A percentile compares a stretch with the other conserved stretches of the same genome.
phyloP scores from a whole-genome alignment of 2,888 invertebrate species.

The Nysson spinosus region DNA sequence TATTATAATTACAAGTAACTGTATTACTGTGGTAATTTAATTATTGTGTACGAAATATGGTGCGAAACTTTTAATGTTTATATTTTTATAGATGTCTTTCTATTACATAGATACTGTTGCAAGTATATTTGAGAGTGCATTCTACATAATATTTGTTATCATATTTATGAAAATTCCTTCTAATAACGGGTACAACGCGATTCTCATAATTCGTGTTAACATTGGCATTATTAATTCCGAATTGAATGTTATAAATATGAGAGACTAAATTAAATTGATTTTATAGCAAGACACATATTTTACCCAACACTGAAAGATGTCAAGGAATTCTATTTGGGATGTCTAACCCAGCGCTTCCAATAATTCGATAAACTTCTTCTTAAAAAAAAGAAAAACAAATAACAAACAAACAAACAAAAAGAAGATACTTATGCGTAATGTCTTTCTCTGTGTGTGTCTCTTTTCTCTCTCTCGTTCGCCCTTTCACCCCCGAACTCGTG shows the following conservation, averaged over 20 bases:
- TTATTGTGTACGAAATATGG: too few species aligned
- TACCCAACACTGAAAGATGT: slow-evolving; percentile 36
- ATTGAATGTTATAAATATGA: too few species aligned
- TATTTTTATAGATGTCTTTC: slow-evolving; percentile 2
- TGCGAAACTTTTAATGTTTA: neutral
- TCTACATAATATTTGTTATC: too few species aligned
- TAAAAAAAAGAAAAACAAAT: neutral
- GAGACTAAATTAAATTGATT: too few species aligned
- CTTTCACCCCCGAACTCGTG: slow-evolving; percentile 74
- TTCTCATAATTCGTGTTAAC: too few species aligned
- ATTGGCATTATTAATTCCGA: too few species aligned
- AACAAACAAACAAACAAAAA: neutral
- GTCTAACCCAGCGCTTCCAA: slow-evolving; percentile 43
- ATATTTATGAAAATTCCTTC: too few species aligned
- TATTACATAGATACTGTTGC: too few species aligned
- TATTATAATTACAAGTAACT: too few species aligned
- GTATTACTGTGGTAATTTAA: too few species aligned
- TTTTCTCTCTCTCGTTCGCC: slow-evolving; percentile 75
- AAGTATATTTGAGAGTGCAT: too few species aligned
- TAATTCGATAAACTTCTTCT: slow-evolving; percentile 51
- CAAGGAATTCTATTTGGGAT: slow-evolving; percentile 3
- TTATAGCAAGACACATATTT: neutral
- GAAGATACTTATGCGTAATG: slow-evolving; percentile 69
- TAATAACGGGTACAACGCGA: too few species aligned
- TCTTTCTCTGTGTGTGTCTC: slow-evolving; percentile 77